Evolutionary conservation across 2,113 vertebrate genomes (phyloP).

Genomic region (Indicator maculatus): DNA sequence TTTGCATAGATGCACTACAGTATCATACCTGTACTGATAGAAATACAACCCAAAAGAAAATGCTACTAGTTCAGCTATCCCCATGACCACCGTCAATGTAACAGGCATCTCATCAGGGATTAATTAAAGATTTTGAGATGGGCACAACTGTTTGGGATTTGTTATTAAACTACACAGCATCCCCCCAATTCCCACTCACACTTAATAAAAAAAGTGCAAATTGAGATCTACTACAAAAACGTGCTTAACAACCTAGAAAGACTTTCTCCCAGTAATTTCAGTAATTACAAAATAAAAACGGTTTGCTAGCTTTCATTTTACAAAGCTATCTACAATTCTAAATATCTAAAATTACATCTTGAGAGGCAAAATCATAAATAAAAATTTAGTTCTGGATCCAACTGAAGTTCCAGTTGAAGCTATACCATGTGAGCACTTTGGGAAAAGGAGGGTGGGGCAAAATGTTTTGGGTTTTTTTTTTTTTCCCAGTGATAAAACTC

Average conservation of each 20-base stretch:
- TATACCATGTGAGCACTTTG: fast-evolving
- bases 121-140: not conserved
- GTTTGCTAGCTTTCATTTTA: not conserved
- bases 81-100: not conserved
- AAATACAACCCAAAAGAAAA: not conserved
- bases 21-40: not conserved
- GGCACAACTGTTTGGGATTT: not conserved
- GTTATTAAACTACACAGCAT: not conserved
- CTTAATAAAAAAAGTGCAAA: not conserved
- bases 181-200: not conserved
- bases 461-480: not conserved
- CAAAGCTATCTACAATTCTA: not conserved
- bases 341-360: not conserved
- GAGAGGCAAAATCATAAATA: not conserved
- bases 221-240: not conserved
- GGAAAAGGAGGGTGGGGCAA: fast-evolving
- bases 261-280: not conserved
- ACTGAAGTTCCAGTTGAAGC: not conserved
- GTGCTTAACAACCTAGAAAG: not conserved
- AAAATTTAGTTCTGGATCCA: not conserved
- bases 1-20: not conserved
- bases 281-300: not conserved
- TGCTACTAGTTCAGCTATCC: not conserved
- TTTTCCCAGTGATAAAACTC: not conserved
- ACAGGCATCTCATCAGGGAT: not conserved